A percentile compares a stretch with the other conserved stretches of the same genome.
Evolutionary conservation across 2,113 vertebrate genomes (phyloP).

Genomic region (Plotosus lineatus): DNA sequence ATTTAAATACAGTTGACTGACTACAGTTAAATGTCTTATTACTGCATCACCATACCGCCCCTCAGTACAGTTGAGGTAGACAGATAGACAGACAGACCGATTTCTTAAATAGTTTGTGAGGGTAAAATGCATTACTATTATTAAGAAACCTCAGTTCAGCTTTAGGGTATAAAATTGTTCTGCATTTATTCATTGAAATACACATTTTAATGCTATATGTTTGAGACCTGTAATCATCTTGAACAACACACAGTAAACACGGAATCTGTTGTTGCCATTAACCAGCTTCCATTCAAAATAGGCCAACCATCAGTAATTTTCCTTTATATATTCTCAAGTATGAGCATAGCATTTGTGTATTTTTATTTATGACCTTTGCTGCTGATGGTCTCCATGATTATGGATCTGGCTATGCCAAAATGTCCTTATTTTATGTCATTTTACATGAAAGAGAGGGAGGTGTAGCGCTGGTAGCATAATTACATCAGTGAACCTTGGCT

Average conservation of each 20-base stretch:
- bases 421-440: background rate
- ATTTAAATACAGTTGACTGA: background rate
- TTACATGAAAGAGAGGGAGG: background rate
- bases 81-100: background rate
- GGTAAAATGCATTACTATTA: background rate
- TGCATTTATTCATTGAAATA: background rate
- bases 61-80: too few relatives aligned
- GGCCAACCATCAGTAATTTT: background rate
- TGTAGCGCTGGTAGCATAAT: background rate
- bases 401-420: background rate
- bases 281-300: background rate
- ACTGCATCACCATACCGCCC: too few relatives aligned
- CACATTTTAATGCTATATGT: background rate
- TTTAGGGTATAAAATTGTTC: background rate
- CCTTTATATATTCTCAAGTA: background rate
- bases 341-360: background rate
- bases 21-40: too few relatives aligned
- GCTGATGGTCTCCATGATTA: too few relatives aligned
- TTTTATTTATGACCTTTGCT: background rate
- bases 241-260: background rate
- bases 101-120: background rate
- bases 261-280: background rate
- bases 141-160: background rate
- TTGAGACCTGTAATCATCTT: background rate
- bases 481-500: background rate